These are phyloP conservation scores for Temnothorax curvispinosus DNA, from an alignment of 1,140 invertebrate species.

Conservation along the genomic window DNA sequence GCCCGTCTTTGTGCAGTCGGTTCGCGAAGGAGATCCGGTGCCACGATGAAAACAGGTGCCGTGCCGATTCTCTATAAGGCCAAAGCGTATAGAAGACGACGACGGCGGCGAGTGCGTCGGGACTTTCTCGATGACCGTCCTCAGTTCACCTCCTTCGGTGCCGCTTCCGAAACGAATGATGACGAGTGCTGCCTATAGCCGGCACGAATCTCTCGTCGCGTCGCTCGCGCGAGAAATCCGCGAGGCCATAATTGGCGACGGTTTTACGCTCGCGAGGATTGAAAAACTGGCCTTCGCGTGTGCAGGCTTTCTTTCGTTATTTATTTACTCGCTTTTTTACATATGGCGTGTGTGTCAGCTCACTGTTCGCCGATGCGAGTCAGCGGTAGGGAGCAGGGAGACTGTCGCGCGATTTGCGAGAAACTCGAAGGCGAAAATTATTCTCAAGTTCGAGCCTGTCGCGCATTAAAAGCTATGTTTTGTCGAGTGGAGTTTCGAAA, in stretches of 20 bases:
- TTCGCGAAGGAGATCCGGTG: conserved; percentile 23
- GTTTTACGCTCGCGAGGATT: neutral
- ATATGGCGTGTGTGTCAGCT: neutral
- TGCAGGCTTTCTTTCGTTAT: neutral
- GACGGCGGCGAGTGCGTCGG: neutral
- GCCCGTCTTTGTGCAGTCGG: conserved; percentile 25
- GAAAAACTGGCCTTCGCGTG: conserved; percentile 9
- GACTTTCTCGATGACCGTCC: conserved; percentile 22
- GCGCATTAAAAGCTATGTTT: neutral
- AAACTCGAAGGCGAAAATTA: neutral
- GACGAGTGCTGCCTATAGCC: neutral
- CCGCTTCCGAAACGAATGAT: neutral
- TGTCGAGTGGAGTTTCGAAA: neutral
- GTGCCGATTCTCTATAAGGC: conserved; percentile 35
- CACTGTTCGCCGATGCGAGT: neutral
- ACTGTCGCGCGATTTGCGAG: neutral
- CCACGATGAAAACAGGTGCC: conserved; percentile 32
- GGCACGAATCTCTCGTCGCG: neutral
- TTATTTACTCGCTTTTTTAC: conserved; percentile 1
- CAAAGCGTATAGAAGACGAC: neutral
- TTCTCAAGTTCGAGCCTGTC: neutral
- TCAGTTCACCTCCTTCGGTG: neutral
- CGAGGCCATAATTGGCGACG: conserved; percentile 1
- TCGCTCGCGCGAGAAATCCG: neutral
- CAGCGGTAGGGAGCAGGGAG: too few relatives aligned